phyloP scores from a whole-genome alignment of 1,140 invertebrate genomes.

The Cydia amplana region DNA sequence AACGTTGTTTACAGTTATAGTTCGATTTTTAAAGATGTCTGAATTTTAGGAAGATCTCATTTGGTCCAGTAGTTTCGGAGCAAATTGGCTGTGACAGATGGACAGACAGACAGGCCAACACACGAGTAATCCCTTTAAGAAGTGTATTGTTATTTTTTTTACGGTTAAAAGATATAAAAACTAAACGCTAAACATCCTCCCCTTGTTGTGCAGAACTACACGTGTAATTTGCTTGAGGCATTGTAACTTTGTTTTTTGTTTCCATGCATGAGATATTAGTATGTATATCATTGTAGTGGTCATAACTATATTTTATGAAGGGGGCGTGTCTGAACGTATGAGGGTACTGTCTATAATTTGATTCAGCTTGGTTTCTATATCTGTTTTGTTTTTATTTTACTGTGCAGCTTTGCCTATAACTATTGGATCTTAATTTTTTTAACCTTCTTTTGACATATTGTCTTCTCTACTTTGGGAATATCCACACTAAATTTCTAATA shows the following conservation, averaged over 20 bases:
- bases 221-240: neutral
- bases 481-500: no score
- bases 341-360: constrained; percentile 1
- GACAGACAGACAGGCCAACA: no score
- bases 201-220: neutral
- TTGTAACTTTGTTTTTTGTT: neutral
- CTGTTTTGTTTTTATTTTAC: neutral
- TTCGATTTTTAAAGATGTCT: neutral
- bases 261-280: neutral
- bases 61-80: no score
- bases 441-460: neutral
- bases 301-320: neutral
- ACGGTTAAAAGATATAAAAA: no score
- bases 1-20: neutral
- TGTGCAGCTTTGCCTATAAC: neutral
- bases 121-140: no score
- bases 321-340: neutral
- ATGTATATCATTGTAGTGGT: neutral
- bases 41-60: no score
- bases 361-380: neutral
- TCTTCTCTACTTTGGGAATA: no score
- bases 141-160: no score
- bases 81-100: no score
- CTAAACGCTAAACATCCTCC: neutral
- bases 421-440: neutral